These are phyloP conservation scores for Ostrea edulis DNA, from an alignment of 1,140 invertebrate species.

Conservation along the genomic window DNA sequence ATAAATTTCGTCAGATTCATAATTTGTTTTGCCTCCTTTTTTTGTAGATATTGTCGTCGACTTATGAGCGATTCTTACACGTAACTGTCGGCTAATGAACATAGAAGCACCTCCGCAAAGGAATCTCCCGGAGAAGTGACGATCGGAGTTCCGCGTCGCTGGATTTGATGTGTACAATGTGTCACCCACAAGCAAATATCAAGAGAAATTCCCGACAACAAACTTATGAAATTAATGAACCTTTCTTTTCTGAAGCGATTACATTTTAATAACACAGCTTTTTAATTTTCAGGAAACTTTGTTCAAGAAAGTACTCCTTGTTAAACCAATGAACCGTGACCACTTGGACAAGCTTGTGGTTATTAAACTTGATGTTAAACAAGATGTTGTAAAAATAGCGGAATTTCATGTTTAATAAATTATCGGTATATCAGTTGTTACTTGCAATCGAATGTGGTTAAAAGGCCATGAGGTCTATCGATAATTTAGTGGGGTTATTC, in stretches of 20 bases:
- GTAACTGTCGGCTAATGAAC: too few species aligned
- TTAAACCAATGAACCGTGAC: background rate
- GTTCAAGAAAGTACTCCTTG: background rate
- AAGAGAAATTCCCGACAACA: background rate
- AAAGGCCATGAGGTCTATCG: background rate
- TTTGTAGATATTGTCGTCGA: too few species aligned
- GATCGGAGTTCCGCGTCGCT: too few species aligned
- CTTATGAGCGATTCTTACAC: too few species aligned
- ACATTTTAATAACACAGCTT: background rate
- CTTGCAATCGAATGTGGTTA: background rate
- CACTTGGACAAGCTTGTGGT: background rate
- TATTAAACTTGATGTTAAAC: conserved; percentile 30
- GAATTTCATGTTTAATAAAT: background rate
- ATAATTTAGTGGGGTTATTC: background rate
- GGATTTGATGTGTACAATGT: background rate
- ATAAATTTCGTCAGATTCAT: too few species aligned
- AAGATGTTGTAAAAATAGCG: conserved; percentile 30
- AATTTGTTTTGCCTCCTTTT: too few species aligned
- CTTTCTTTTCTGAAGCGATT: background rate
- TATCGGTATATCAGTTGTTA: background rate
- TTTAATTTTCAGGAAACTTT: conserved; percentile 5
- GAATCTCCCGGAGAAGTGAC: too few species aligned
- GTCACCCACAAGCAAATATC: background rate
- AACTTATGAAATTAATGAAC: background rate
- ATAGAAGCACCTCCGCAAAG: too few species aligned